Evolutionary conservation across 1,140 invertebrate genomes (phyloP).

Genomic region (Coptotermes formosanus): DNA sequence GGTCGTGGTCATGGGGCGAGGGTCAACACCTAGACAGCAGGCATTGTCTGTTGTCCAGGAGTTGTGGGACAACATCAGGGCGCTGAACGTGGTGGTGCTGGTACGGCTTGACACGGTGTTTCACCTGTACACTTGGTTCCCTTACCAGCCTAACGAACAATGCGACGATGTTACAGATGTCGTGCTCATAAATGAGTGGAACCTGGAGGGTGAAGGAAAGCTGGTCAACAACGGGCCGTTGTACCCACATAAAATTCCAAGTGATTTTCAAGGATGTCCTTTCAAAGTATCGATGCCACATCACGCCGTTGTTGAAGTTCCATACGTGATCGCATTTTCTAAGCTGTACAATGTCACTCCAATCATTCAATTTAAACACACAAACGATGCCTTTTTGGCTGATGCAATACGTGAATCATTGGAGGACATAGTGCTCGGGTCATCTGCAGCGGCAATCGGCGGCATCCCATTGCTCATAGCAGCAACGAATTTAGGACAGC

Average conservation of each 20-base stretch:
- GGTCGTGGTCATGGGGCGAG: background rate
- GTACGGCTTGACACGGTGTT: background rate
- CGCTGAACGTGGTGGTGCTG: background rate
- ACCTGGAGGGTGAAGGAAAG: background rate
- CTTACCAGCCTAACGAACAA: background rate
- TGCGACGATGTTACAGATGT: background rate
- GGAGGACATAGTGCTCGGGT: background rate
- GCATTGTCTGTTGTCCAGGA: background rate
- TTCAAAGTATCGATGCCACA: background rate
- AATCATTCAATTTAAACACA: background rate
- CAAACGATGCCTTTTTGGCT: background rate
- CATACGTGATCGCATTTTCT: background rate
- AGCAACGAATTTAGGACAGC: background rate
- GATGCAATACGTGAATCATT: background rate
- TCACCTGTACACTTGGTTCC: background rate
- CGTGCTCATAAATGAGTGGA: background rate
- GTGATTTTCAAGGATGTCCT: background rate
- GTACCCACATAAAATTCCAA: background rate
- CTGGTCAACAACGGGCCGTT: background rate
- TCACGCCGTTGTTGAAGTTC: background rate
- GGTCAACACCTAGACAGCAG: background rate
- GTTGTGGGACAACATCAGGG: background rate
- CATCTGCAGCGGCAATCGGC: background rate
- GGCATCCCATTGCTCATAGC: background rate
- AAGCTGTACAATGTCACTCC: background rate